These are phyloP conservation scores for Morphnarchus princeps DNA, from an alignment of 2,113 vertebrate genomes.

Conservation along the genomic window DNA sequence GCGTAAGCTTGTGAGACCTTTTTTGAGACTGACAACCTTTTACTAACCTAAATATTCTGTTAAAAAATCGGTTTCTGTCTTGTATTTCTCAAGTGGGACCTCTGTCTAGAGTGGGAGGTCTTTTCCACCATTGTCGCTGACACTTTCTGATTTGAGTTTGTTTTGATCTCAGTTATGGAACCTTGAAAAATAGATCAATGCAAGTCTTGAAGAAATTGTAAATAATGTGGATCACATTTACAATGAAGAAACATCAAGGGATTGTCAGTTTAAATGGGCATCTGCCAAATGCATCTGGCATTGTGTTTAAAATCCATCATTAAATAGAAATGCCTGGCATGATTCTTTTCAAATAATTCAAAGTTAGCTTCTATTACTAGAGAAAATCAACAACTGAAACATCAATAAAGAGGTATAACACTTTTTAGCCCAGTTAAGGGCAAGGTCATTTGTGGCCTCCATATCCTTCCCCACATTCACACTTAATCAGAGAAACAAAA, in stretches of 20 bases:
- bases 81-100: background rate
- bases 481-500: background rate
- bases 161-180: background rate
- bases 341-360: background rate
- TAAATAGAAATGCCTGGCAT: background rate
- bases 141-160: background rate
- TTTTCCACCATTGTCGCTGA: background rate
- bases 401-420: background rate
- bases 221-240: background rate
- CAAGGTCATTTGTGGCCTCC: background rate
- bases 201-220: background rate
- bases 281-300: background rate
- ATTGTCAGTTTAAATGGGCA: background rate
- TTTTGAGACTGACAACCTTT: background rate
- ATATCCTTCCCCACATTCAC: background rate
- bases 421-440: background rate
- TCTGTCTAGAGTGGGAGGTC: background rate
- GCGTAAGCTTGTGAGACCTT: background rate
- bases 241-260: background rate
- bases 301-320: background rate
- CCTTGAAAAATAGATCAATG: background rate
- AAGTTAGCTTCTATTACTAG: background rate
- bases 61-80: background rate
- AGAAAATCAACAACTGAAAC: background rate
- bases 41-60: background rate